Evolutionary conservation across 1,140 invertebrate species (phyloP).

Genomic region (Heterodera schachtii): DNA sequence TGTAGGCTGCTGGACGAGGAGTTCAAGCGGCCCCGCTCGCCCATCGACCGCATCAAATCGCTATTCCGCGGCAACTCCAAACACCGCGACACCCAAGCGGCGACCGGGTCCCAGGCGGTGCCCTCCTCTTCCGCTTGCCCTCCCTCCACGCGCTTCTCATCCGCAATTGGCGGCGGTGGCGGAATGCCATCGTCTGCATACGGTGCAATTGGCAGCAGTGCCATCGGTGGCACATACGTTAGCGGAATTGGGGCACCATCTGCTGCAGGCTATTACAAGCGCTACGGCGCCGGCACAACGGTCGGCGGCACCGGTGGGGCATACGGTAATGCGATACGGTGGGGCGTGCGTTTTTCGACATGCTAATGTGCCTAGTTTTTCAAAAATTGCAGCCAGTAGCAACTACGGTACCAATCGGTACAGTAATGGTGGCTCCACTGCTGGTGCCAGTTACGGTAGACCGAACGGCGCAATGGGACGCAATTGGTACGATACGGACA

Average conservation of each 20-base stretch:
- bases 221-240: background rate
- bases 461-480: background rate
- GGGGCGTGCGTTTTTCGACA: no score
- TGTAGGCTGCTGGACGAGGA: constrained; percentile 52
- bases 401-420: background rate
- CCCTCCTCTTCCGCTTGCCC: background rate
- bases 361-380: no score
- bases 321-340: background rate
- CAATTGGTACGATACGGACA: constrained; percentile 11
- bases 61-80: constrained; percentile 44
- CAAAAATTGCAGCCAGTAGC: background rate
- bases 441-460: background rate
- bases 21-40: constrained; percentile 58
- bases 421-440: background rate
- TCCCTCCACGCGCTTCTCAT: constrained; percentile 7
- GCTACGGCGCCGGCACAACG: background rate
- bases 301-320: background rate
- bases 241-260: background rate
- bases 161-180: constrained; percentile 1
- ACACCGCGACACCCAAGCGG: background rate
- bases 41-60: constrained; percentile 61
- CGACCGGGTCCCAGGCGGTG: background rate
- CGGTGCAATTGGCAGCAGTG: background rate
- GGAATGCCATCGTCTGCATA: background rate
- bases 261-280: background rate